These are phyloP conservation scores for Nothobranchius furzeri DNA, from an alignment of 2,113 vertebrate species.

Conservation along the genomic window DNA sequence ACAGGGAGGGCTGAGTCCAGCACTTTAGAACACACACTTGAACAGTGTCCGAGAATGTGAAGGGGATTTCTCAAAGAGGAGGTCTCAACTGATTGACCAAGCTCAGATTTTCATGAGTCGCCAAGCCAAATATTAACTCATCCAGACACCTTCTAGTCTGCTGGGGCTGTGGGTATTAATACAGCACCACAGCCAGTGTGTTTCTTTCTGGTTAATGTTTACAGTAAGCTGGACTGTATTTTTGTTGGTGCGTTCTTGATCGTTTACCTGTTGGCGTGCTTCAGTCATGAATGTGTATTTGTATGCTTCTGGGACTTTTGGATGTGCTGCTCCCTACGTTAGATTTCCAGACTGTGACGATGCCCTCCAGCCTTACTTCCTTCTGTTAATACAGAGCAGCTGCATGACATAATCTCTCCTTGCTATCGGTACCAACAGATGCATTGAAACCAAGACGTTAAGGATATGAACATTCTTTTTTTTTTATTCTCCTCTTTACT, in stretches of 20 bases:
- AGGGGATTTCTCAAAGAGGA: conserved; percentile 62
- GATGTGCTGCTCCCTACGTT: conserved; percentile 34
- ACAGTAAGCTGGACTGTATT: conserved; percentile 35
- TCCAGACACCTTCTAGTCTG: conserved; percentile 39
- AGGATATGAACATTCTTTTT: background rate
- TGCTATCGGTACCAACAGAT: conserved; percentile 57
- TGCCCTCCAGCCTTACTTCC: conserved; percentile 41
- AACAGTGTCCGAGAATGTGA: conserved; percentile 52
- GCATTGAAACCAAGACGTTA: conserved; percentile 30
- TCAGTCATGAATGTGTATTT: conserved; percentile 19
- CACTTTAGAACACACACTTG: conserved; percentile 26
- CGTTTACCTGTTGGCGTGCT: conserved; percentile 51
- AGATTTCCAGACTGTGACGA: conserved; percentile 71
- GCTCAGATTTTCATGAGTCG: conserved; percentile 32
- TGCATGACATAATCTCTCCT: conserved; percentile 58
- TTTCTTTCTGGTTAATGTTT: conserved; percentile 57
- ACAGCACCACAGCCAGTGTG: conserved; percentile 10
- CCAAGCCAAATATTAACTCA: conserved; percentile 73
- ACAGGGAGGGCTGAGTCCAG: conserved; percentile 24
- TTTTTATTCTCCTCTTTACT: background rate
- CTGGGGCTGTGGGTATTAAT: conserved; percentile 11
- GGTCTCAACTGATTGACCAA: conserved; percentile 66
- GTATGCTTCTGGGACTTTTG: conserved; percentile 11
- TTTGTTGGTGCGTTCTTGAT: conserved; percentile 36
- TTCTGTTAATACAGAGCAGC: conserved; percentile 41